phyloP scores from a whole-genome alignment of 2,797 vertebrate genomes.

The Chelon labrosus region DNA sequence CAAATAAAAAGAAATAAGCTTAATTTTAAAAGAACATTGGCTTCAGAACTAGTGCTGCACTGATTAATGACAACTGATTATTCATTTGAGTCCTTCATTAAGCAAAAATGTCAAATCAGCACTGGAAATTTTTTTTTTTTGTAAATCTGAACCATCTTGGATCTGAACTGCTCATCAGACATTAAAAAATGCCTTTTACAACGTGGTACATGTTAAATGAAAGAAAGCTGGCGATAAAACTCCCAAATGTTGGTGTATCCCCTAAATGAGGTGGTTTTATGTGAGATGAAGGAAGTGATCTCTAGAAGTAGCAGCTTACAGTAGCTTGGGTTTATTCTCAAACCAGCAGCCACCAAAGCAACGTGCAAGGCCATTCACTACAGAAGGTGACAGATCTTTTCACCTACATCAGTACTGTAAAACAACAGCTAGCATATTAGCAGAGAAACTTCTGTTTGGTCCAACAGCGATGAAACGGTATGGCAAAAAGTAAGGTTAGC shows the following conservation, averaged over 20 bases:
- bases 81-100: not conserved
- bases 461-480: slow-evolving; percentile 5
- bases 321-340: slow-evolving; percentile 14
- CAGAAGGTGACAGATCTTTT: not conserved
- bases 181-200: not conserved
- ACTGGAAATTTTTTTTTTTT: not conserved
- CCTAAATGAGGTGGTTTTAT: not conserved
- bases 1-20: not conserved
- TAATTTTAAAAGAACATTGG: not conserved
- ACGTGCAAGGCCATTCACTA: slow-evolving; percentile 34
- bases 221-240: slow-evolving; percentile 29
- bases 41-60: too few relatives aligned
- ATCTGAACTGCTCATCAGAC: not conserved
- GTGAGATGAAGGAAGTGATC: slow-evolving; percentile 2
- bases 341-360: slow-evolving; percentile 21
- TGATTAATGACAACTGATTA: not conserved
- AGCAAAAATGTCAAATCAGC: not conserved
- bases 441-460: slow-evolving; percentile 16
- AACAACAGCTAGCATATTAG: slow-evolving; percentile 4
- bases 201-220: not conserved
- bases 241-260: slow-evolving; percentile 27
- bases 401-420: not conserved
- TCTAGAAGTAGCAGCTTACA: slow-evolving; percentile 8
- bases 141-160: not conserved
- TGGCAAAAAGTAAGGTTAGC: slow-evolving; percentile 54